Base-by-base conservation (phyloP, 2,113 vertebrate species). In the Albula goreensis region DNA sequence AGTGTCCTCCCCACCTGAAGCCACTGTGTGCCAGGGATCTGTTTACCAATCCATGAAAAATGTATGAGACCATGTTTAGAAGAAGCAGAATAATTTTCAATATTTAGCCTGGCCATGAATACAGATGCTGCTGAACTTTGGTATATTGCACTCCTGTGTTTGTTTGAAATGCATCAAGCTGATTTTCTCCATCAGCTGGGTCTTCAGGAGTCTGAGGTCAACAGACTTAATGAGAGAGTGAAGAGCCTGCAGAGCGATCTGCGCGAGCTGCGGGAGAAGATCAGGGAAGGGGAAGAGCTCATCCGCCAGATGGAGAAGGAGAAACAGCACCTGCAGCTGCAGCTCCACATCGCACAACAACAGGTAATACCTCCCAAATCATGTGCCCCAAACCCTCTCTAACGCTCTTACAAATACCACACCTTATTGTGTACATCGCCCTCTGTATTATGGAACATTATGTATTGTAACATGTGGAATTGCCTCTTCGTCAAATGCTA, bases 131-230 rank as follows among this genome's bases (percentile, higher is more conserved):
- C 85, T 88, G 89, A 88, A 88, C 83, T 89, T 89, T 82, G 89
- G 79, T 52, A 48, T 50, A 1, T 60, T 49, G 49, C 66, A 82
- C 83, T 84, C 70, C 52, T 48, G 52, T 83, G 81, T 87, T 83
- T 41, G 87, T 85, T 83, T 81, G 74, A 51, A 83, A 80, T 87
- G n/a, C 78, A n/a, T 50, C 31, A 4, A 53, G 19, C 60, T 56
- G n/a, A 50, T 78, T 70, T 52, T 84, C 84, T 88, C 85, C 85
- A 84, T 88, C 87, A 93, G 92, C 49, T 94, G 91, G 87, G 86
- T 89, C 87, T 92, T 80, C 91, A 90, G 90, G 91, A 95, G 88
- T 57, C 81, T 85, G 92, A 94, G 88, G 92, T 95, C 87, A 93
- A 85, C 90, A 91, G 89, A 88, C 91, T 94, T 89, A 93, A 95